A percentile compares a stretch with the other conserved stretches of the same genome.
Evolutionary conservation across 2,888 invertebrate genomes (phyloP).

Genomic region (Myopa testacea): DNA sequence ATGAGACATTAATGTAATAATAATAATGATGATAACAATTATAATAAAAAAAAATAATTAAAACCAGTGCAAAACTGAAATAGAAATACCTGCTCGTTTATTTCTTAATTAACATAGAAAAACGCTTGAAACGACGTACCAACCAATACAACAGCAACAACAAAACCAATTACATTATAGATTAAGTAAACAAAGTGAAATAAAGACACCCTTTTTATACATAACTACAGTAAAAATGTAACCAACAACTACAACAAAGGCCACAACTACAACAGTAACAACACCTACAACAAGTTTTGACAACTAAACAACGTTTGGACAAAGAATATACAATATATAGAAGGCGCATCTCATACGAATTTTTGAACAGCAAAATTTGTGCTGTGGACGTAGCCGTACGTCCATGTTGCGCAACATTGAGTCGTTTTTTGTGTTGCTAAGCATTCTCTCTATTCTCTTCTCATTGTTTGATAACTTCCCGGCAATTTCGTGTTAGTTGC

Average conservation of each 20-base stretch:
- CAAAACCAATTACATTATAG: not conserved
- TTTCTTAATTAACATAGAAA: not conserved
- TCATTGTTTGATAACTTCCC: no score
- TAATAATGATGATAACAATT: not conserved
- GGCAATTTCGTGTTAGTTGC: no score
- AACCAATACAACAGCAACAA: not conserved
- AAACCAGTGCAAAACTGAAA: no score
- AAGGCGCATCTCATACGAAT: no score
- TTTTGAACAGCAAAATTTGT: no score
- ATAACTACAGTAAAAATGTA: constrained; percentile 33
- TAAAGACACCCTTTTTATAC: not conserved
- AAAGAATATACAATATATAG: no score
- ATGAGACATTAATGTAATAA: not conserved
- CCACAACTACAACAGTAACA: no score
- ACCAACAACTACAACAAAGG: not conserved
- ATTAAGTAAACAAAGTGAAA: not conserved
- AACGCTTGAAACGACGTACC: not conserved
- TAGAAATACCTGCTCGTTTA: not conserved
- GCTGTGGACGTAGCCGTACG: no score
- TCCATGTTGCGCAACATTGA: no score
- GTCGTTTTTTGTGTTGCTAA: no score
- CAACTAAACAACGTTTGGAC: no score
- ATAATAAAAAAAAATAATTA: not conserved
- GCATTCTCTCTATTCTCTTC: no score
- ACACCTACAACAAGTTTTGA: not conserved